phyloP scores from a whole-genome alignment of 1,140 invertebrate species.

The Conus betulinus region DNA sequence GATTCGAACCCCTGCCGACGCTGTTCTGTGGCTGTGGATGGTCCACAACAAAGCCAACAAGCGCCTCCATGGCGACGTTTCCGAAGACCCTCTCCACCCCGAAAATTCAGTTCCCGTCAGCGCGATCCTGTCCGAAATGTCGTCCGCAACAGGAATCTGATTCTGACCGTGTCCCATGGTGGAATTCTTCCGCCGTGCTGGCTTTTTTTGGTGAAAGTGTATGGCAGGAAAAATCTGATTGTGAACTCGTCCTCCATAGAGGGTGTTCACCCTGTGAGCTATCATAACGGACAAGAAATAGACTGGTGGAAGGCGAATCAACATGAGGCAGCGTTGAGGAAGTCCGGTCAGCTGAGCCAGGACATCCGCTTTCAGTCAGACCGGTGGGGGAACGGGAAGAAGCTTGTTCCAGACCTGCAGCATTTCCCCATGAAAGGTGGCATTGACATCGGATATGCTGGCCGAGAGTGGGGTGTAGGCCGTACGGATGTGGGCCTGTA shows the following conservation, averaged over 20 bases:
- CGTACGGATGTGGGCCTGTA: constrained; percentile 9
- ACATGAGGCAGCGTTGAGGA: constrained; percentile 58
- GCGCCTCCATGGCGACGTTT: constrained; percentile 87
- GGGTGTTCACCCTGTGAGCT: too few relatives aligned
- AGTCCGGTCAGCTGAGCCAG: constrained; percentile 33
- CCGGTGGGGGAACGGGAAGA: not conserved
- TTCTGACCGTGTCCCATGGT: constrained; percentile 76
- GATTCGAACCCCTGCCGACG: constrained; percentile 83
- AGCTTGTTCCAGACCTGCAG: not conserved
- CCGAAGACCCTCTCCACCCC: constrained; percentile 92
- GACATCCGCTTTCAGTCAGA: not conserved
- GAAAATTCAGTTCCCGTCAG: constrained; percentile 93
- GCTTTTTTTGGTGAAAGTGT: constrained; percentile 87
- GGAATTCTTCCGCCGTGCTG: constrained; percentile 84
- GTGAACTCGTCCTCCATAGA: not conserved
- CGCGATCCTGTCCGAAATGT: constrained; percentile 84
- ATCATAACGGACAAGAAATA: constrained; percentile 38
- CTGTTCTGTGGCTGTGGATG: constrained; percentile 95
- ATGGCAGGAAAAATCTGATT: constrained; percentile 73
- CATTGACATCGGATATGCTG: too few relatives aligned
- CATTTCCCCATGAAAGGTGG: not conserved
- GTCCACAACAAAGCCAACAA: constrained; percentile 93
- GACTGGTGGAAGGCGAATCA: constrained; percentile 69
- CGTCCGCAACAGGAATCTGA: constrained; percentile 55
- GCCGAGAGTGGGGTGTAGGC: not conserved